Conservation (phyloP, 1,140 invertebrate genomes). For the Aphaenogaster rudis region DNA sequence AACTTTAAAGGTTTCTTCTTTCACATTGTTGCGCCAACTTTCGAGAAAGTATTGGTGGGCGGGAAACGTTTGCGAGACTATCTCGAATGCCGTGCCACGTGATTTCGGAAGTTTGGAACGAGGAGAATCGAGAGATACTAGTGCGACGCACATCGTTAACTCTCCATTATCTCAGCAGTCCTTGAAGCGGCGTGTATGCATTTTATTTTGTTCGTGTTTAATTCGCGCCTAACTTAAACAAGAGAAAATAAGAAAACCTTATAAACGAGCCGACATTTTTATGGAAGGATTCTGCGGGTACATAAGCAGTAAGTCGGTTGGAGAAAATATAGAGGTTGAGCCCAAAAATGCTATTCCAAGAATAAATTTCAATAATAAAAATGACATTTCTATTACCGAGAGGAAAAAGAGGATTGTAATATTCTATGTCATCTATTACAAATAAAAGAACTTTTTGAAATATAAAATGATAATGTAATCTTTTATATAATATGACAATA, state of each 20-base stretch:
- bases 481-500: neutral
- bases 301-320: neutral
- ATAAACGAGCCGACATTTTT: neutral
- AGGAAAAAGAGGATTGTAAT: neutral
- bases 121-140: conserved; percentile 12
- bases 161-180: neutral
- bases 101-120: neutral
- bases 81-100: conserved; percentile 1
- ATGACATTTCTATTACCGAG: neutral
- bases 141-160: conserved; percentile 13
- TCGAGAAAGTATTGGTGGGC: conserved; percentile 50
- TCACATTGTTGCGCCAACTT: conserved; percentile 68
- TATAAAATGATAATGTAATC: conserved; percentile 1
- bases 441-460: neutral
- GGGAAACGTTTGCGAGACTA: conserved; percentile 17
- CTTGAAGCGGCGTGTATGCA: neutral
- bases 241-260: conserved; percentile 7
- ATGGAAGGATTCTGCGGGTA: neutral
- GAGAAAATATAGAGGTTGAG: neutral
- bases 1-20: conserved; percentile 72
- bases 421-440: neutral
- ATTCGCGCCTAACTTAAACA: neutral
- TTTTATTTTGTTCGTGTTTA: neutral
- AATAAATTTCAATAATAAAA: conserved; percentile 29
- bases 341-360: neutral